These are phyloP conservation scores for Gadopsis marmoratus DNA, from an alignment of 2,797 vertebrate species.

Conservation along the genomic window DNA sequence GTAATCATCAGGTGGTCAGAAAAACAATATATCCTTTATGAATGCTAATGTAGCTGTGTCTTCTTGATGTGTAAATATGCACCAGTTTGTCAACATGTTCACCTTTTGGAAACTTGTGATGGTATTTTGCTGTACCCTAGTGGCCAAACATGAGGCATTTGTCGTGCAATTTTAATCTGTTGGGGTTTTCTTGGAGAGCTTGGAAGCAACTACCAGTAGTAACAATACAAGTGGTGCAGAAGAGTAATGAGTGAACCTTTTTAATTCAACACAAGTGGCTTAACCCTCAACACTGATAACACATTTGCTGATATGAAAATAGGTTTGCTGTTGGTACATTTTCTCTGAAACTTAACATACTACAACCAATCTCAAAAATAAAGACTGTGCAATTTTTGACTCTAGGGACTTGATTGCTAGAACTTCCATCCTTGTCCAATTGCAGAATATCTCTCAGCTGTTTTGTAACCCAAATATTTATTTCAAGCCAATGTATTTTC, in stretches of 20 bases:
- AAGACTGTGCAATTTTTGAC: constrained; percentile 25
- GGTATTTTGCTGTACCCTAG: constrained; percentile 35
- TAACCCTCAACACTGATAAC: constrained; percentile 17
- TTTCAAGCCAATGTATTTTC: constrained; percentile 10
- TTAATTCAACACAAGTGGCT: constrained; percentile 21
- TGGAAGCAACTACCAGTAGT: not conserved
- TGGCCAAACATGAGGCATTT: constrained; percentile 27
- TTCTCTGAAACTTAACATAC: constrained; percentile 32
- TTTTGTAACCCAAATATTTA: constrained; percentile 46
- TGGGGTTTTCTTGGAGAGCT: not conserved
- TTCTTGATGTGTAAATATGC: not conserved
- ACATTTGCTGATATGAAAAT: constrained; percentile 26
- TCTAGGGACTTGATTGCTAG: constrained; percentile 28
- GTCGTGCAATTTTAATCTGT: not conserved
- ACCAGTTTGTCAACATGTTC: not conserved
- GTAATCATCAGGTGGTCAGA: not conserved
- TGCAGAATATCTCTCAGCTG: constrained; percentile 29
- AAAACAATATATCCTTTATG: not conserved
- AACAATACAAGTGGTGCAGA: not conserved
- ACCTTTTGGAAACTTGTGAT: not conserved
- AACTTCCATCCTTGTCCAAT: constrained; percentile 28
- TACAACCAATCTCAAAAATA: constrained; percentile 28
- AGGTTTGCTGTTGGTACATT: constrained; percentile 26
- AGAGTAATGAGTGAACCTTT: not conserved
- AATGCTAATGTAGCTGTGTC: not conserved